Evolutionary conservation across 2,888 invertebrate species (phyloP).

Genomic region (Gerris lacustris): DNA sequence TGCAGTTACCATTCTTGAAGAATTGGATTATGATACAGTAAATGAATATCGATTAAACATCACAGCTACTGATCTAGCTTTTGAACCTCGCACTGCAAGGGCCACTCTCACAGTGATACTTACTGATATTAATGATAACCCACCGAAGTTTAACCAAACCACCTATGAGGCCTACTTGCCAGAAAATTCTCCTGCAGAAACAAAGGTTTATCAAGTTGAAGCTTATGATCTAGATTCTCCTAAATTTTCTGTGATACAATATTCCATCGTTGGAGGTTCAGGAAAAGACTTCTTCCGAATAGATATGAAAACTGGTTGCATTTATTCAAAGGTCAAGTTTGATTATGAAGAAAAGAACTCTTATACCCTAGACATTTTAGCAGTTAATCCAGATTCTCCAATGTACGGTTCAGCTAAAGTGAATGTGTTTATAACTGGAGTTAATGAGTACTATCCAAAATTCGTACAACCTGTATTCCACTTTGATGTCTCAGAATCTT

Average conservation of each 20-base stretch:
- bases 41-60: constrained; percentile 77
- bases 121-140: constrained; percentile 87
- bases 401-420: constrained; percentile 66
- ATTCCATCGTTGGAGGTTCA: constrained; percentile 64
- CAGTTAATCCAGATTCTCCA: constrained; percentile 72
- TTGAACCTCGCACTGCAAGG: constrained; percentile 60
- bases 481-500: constrained; percentile 85
- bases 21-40: constrained; percentile 74
- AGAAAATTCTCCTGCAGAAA: constrained; percentile 68
- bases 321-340: constrained; percentile 62
- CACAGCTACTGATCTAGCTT: constrained; percentile 75
- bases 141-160: constrained; percentile 69
- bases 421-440: constrained; percentile 63
- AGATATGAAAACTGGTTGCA: constrained; percentile 60
- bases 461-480: constrained; percentile 82
- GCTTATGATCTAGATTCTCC: constrained; percentile 80
- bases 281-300: constrained; percentile 64
- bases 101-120: constrained; percentile 74
- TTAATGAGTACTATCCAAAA: constrained; percentile 78
- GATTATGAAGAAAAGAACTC: constrained; percentile 73
- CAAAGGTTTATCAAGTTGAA: constrained; percentile 57
- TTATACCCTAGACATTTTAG: constrained; percentile 64
- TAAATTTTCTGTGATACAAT: constrained; percentile 72
- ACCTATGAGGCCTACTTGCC: constrained; percentile 63
- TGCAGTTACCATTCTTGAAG: constrained; percentile 61